phyloP scores from a whole-genome alignment of 2,113 vertebrate genomes.

The Poeciliopsis occidentalis region DNA sequence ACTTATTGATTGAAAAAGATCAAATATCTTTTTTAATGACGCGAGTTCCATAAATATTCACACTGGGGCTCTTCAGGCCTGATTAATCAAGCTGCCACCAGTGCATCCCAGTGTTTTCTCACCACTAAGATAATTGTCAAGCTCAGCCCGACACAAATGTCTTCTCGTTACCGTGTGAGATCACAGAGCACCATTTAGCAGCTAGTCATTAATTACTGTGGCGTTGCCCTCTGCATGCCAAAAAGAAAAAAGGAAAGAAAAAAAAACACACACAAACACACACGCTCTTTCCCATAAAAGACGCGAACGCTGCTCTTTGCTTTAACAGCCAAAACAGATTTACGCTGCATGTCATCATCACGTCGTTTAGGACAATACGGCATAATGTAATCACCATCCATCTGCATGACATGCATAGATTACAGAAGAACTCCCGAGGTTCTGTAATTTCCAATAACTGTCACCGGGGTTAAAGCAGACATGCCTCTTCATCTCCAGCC shows the following conservation, averaged over 20 bases:
- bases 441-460: slow-evolving; percentile 63
- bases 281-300: slow-evolving; percentile 10
- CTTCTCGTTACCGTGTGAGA: slow-evolving; percentile 77
- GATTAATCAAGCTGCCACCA: slow-evolving; percentile 22
- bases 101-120: slow-evolving; percentile 14
- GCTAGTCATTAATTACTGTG: slow-evolving; percentile 79
- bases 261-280: slow-evolving; percentile 12
- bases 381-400: slow-evolving; percentile 61
- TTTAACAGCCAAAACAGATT: slow-evolving; percentile 41
- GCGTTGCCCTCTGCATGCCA: slow-evolving; percentile 65
- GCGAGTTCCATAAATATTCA: slow-evolving; percentile 18
- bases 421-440: slow-evolving; percentile 46
- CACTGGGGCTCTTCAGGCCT: slow-evolving; percentile 14
- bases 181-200: slow-evolving; percentile 77
- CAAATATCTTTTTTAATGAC: slow-evolving; percentile 10
- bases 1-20: slow-evolving; percentile 6
- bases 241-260: slow-evolving; percentile 40
- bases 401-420: slow-evolving; percentile 53
- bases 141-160: slow-evolving; percentile 59
- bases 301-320: slow-evolving; percentile 6
- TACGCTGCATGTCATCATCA: slow-evolving; percentile 62
- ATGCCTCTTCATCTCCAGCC: slow-evolving; percentile 17
- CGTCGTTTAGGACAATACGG: slow-evolving; percentile 61
- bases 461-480: slow-evolving; percentile 48
- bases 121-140: slow-evolving; percentile 60